Evolutionary conservation across 2,113 vertebrate species (phyloP).

Genomic region (Talpa occidentalis): DNA sequence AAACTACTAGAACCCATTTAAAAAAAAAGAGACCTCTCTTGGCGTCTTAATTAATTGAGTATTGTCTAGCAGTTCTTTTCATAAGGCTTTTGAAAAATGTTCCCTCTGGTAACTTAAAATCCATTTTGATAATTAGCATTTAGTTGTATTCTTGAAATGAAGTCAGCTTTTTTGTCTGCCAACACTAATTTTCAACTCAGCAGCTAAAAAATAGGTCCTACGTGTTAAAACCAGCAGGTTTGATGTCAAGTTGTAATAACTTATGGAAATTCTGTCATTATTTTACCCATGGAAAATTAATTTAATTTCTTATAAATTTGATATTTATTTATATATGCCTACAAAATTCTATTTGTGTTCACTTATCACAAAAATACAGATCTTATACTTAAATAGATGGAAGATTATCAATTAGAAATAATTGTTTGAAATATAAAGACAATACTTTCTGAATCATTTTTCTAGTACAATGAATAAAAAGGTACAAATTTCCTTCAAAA

Average conservation of each 20-base stretch:
- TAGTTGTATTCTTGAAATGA: background rate
- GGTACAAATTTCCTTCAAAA: background rate
- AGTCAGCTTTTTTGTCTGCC: slow-evolving; percentile 32
- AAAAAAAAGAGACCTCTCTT: background rate
- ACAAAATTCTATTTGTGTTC: background rate
- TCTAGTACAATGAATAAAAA: background rate
- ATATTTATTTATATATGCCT: background rate
- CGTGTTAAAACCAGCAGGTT: slow-evolving; percentile 33
- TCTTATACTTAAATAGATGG: background rate
- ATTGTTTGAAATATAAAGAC: background rate
- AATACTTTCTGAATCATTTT: background rate
- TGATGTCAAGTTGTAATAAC: background rate
- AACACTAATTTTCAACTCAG: slow-evolving; percentile 70
- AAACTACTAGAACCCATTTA: background rate
- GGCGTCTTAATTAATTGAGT: slow-evolving; percentile 15
- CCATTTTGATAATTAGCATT: slow-evolving; percentile 20
- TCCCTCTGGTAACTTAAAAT: slow-evolving; percentile 1
- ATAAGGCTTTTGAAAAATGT: background rate
- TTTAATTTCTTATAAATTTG: background rate
- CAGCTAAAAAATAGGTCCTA: background rate
- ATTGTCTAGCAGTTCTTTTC: slow-evolving; percentile 31
- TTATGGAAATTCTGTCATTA: slow-evolving; percentile 45
- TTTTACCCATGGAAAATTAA: slow-evolving; percentile 16
- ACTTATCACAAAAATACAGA: background rate
- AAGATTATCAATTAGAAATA: background rate